Evolutionary conservation across 2,797 vertebrate species (phyloP), one percentile per base, ranked within the genome.

Genomic region (Acanthornis magna): DNA sequence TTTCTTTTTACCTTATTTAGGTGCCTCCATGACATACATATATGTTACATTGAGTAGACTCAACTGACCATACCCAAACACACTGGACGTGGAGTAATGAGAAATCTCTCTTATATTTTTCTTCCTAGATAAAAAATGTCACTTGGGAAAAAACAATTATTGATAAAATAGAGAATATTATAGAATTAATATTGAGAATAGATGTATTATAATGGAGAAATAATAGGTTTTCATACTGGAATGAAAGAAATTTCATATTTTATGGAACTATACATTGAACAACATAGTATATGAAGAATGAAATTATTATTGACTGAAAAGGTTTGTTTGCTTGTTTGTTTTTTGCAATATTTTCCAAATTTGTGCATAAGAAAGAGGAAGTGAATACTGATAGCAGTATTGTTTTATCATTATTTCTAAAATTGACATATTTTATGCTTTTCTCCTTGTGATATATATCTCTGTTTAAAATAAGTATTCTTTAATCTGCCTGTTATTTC

Each of bases 111-210:
- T 13, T 13, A 29, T 19, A 3, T 29, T 34, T 63, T 42, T 30
- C 30, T 55, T 54, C 29, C 16, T 30, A 7, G 10, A 42, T 11
- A 25, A 34, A 62, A 47, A 30, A 65, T 34, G 7, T 23, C 50
- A 47, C 6, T 38, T 0, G 1, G 13, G 16, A 18, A 34, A 34
- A n/a, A 27, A 5, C 2, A 30, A 14, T 21, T 17, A 26, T 9
- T 55, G 10, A 65, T 42, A 57, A 73, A 65, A 65, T 21, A 20
- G 7, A 57, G 7, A 30, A 50, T 50, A 48, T 42, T 4, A 21
- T 42, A 36, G 11, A 50, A 57, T 7, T 30, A 50, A 14, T 50
- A 50, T 14, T 42, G 16, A 57, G 50, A 65, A 50, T 17, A 17
- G 11, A 21, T 48, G 13, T 66, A 14, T 36, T 25, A 21, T 30